phyloP scores from a whole-genome alignment of 2,888 invertebrate species.

The Hirtodrosophila duncani region DNA sequence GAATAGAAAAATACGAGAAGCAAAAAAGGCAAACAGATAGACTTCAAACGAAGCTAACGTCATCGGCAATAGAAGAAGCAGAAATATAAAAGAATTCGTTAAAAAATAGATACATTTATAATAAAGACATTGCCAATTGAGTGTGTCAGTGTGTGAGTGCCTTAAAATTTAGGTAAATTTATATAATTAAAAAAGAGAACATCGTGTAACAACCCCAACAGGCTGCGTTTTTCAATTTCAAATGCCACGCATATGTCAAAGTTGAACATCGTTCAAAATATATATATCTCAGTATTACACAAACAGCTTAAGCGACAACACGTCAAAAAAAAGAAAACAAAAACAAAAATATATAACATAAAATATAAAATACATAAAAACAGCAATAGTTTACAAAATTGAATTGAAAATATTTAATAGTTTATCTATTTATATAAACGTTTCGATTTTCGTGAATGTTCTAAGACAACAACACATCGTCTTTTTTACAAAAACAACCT shows the following conservation, averaged over 20 bases:
- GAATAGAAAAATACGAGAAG: constrained; percentile 24
- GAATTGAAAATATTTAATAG: no score
- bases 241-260: constrained; percentile 52
- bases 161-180: constrained; percentile 32
- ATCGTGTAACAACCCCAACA: background rate
- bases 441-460: background rate
- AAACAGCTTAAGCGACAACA: background rate
- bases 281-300: no score
- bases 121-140: constrained; percentile 34
- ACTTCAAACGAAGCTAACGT: constrained; percentile 58
- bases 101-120: constrained; percentile 15
- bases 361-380: constrained; percentile 4
- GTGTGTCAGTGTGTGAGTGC: constrained; percentile 17
- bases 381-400: background rate
- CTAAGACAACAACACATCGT: no score
- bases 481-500: background rate
- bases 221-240: constrained; percentile 14
- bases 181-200: constrained; percentile 1
- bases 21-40: constrained; percentile 32
- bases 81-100: constrained; percentile 30
- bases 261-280: constrained; percentile 29
- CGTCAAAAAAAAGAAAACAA: constrained; percentile 1
- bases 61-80: constrained; percentile 50
- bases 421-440: background rate
- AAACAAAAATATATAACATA: background rate